These are phyloP conservation scores for Drosophila rubida DNA, from an alignment of 2,888 invertebrate genomes.

Conservation along the genomic window DNA sequence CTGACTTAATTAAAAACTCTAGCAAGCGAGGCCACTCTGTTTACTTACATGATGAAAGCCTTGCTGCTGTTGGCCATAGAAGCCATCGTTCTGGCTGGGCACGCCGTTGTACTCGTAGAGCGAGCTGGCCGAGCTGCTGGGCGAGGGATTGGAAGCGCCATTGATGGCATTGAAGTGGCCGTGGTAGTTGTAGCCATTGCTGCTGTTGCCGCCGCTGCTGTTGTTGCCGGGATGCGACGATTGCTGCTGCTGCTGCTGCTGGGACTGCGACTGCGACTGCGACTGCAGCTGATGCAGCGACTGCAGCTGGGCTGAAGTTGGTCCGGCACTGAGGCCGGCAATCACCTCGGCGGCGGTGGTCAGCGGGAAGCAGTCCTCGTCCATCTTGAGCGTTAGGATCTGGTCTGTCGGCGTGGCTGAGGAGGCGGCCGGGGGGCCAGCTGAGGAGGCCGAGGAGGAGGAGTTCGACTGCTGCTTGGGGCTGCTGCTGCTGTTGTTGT, in stretches of 20 bases:
- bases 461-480: conserved; percentile 54
- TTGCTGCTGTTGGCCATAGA: conserved; percentile 65
- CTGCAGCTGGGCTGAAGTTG: conserved; percentile 61
- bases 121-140: conserved; percentile 79
- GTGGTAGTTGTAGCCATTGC: conserved; percentile 79
- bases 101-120: conserved; percentile 84
- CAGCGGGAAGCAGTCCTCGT: conserved; percentile 92
- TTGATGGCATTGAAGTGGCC: conserved; percentile 85
- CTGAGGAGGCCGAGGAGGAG: conserved; percentile 34
- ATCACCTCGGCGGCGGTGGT: conserved; percentile 81
- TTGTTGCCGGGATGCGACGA: conserved; percentile 39
- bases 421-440: conserved; percentile 16
- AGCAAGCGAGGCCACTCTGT: no score
- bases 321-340: conserved; percentile 54
- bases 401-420: conserved; percentile 67
- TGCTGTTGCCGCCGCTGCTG: conserved; percentile 36
- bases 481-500: conserved; percentile 63
- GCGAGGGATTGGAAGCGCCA: conserved; percentile 72
- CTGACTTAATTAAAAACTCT: no score
- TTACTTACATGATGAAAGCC: conserved; percentile 80
- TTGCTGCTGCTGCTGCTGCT: conserved; percentile 39
- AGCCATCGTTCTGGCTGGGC: conserved; percentile 65
- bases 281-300: conserved; percentile 59
- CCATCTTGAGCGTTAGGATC: conserved; percentile 91
- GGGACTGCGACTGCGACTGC: conserved; percentile 24